Evolutionary conservation across 2,113 vertebrate genomes (phyloP).

Genomic region (Uropsilus gracilis): DNA sequence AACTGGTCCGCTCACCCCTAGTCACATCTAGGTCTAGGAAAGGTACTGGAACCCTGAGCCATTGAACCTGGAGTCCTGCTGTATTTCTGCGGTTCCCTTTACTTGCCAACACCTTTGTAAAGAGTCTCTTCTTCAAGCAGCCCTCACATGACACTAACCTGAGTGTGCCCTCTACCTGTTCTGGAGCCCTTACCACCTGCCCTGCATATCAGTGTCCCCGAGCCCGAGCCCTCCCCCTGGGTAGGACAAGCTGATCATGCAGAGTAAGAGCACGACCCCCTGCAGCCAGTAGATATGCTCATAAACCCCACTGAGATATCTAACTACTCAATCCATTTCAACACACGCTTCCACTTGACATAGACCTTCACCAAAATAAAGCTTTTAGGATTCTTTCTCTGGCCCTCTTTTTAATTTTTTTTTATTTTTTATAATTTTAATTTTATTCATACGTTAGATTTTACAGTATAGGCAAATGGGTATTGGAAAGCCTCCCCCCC

Average conservation of each 20-base stretch:
- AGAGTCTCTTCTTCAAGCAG: background rate
- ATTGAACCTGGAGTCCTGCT: no score
- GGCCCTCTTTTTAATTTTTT: no score
- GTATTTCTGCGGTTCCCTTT: background rate
- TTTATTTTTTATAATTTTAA: no score
- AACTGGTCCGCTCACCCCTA: background rate
- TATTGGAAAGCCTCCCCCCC: no score
- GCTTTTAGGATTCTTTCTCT: no score
- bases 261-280: background rate
- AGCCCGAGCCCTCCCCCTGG: background rate
- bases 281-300: fast-evolving
- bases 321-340: background rate
- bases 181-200: background rate
- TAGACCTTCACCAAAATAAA: no score
- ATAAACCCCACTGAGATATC: background rate
- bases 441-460: no score
- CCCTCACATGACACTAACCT: background rate
- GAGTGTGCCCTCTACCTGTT: background rate
- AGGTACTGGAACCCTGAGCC: background rate
- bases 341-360: background rate
- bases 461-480: no score
- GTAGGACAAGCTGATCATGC: background rate
- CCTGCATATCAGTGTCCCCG: background rate
- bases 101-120: background rate
- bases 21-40: background rate